phyloP scores from a whole-genome alignment of 2,113 vertebrate species.

The Origma solitaria region DNA sequence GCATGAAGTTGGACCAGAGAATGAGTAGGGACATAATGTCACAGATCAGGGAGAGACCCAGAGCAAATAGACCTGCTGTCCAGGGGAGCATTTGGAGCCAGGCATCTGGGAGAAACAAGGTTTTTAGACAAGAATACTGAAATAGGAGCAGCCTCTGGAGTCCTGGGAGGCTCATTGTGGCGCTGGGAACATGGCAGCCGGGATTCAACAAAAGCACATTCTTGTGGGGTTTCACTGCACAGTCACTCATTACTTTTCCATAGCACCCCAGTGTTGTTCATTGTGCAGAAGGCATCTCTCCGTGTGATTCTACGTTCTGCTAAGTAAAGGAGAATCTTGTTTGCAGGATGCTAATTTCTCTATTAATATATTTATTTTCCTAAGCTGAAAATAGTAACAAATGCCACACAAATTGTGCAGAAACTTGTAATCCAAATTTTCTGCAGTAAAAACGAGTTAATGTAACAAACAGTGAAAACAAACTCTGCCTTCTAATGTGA shows the following conservation, averaged over 20 bases:
- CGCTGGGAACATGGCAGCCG: background rate
- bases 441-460: background rate
- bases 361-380: background rate
- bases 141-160: background rate
- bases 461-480: background rate
- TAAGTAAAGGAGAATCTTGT: background rate
- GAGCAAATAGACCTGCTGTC: background rate
- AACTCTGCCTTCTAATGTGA: background rate
- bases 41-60: background rate
- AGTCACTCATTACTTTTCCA: background rate
- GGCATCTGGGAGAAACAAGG: background rate
- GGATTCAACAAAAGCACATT: background rate
- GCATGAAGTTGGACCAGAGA: background rate
- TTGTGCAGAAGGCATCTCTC: background rate
- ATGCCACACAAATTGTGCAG: background rate
- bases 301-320: background rate
- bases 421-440: background rate
- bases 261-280: too few relatives aligned
- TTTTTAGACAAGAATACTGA: background rate
- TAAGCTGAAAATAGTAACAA: background rate
- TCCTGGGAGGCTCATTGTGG: background rate
- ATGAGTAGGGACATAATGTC: background rate
- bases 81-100: background rate
- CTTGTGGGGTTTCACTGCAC: background rate
- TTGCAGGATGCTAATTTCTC: background rate